Base-by-base conservation (phyloP, 2,113 vertebrate genomes). In the Parus major region DNA sequence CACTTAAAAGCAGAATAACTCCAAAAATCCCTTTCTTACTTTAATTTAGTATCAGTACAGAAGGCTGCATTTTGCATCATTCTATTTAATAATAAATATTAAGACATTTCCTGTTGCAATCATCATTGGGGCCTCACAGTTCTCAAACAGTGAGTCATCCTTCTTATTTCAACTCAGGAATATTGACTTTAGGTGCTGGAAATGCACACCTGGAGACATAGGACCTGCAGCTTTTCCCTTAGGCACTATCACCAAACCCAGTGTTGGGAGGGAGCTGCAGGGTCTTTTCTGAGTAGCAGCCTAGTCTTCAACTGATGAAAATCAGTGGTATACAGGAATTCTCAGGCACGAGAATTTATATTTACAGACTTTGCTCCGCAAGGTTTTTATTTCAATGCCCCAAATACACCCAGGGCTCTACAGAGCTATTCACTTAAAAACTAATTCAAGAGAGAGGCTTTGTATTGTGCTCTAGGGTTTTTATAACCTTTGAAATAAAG, bases 51-150 rank as follows among this genome's bases (percentile, higher is more conserved):
- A 29, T 23, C 50, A 31, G 73, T 23, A 11, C 1, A 53, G 72
- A 64, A 6, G 1, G 44, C 44, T 83, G 59, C 49, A 64, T 33
- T 53, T 69, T 33, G 49, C 73, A 56, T 31, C 10, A 24, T 25
- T 44, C 60, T n/a, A 5, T 61, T 91, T 31, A 60, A 39, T 39
- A 86, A 78, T 56, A 83, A 69, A 29, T 33, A 42, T 35, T 31
- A 70, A 78, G 56, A 24, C 36, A 64, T 81, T 95, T 96, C 92
- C 82, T 94, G 68, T 81, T 88, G 46, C 42, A 90, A 10, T 81
- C 76, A 88, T 47, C 53, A 24, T 14, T 55, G 52, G 29, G 63
- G 47, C 60, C 59, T 86, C 63, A 5, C 2, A 12, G 78, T 77
- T 89, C 69, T 73, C 59, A 76, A 24, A 16, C 35, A 72, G 20